A percentile compares a stretch with the other conserved stretches of the same genome.
These are phyloP conservation scores for Hystrix brachyura DNA, from an alignment of 2,113 vertebrate genomes.

Conservation along the genomic window DNA sequence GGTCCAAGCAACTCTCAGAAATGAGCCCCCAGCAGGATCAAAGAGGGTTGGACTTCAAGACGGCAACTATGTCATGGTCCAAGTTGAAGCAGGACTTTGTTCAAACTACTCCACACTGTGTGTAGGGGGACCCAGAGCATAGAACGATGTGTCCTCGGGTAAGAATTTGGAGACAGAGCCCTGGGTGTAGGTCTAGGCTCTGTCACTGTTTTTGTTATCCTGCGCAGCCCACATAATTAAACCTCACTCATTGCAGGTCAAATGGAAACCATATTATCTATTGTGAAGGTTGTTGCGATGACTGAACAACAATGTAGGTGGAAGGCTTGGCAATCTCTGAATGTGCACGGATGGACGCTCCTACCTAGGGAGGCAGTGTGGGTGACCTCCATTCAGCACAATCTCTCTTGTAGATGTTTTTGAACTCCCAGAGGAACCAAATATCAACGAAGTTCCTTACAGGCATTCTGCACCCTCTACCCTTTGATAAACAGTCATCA, in stretches of 20 bases:
- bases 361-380: neutral
- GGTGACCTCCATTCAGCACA: neutral
- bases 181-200: neutral
- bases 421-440: neutral
- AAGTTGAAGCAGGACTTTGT: neutral
- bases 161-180: neutral
- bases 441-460: neutral
- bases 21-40: neutral
- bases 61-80: neutral
- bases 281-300: neutral
- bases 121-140: neutral
- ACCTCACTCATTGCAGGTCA: neutral
- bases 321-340: neutral
- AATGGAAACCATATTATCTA: neutral
- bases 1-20: neutral
- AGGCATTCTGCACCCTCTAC: neutral
- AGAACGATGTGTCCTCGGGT: accelerated
- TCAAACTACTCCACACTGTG: neutral
- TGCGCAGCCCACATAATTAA: neutral
- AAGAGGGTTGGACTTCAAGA: neutral
- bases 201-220: neutral
- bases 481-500: neutral
- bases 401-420: neutral
- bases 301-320: neutral
- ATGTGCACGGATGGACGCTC: accelerated